phyloP scores from a whole-genome alignment of 64 coral and sea anemone species.

The Anthopleura sola region DNA sequence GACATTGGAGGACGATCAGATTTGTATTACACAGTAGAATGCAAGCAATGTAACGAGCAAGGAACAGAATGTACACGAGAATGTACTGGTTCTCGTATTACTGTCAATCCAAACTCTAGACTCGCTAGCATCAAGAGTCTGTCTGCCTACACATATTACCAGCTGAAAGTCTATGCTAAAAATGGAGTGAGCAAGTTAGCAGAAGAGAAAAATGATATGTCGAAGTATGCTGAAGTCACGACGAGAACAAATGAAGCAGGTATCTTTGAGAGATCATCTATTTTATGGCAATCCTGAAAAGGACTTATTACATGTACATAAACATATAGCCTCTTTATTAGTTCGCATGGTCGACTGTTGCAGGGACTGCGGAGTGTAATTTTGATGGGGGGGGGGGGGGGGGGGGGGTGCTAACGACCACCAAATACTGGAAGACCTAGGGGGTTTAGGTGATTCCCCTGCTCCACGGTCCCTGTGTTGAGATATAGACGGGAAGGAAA shows the following conservation, averaged over 20 bases:
- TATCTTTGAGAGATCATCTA: not conserved
- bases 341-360: no score
- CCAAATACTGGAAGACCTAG: no score
- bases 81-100: slow-evolving; percentile 26
- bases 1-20: slow-evolving; percentile 36
- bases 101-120: slow-evolving; percentile 16
- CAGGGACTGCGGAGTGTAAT: no score
- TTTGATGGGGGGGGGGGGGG: no score
- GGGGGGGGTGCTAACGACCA: no score
- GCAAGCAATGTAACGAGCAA: slow-evolving; percentile 30
- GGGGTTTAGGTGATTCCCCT: no score
- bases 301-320: no score
- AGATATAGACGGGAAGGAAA: no score
- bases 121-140: slow-evolving; percentile 29
- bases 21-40: slow-evolving; percentile 45
- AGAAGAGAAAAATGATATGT: slow-evolving; percentile 12
- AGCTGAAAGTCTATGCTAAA: slow-evolving; percentile 39
- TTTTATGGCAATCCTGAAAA: no score
- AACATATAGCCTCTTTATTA: no score
- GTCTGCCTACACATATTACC: slow-evolving; percentile 33
- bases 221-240: not conserved
- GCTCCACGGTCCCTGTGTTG: no score
- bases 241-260: slow-evolving; percentile 35
- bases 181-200: slow-evolving; percentile 47
- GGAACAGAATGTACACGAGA: slow-evolving; percentile 22